Evolutionary conservation across 2,113 vertebrate genomes (phyloP).

Genomic region (Trematocara marginatum): DNA sequence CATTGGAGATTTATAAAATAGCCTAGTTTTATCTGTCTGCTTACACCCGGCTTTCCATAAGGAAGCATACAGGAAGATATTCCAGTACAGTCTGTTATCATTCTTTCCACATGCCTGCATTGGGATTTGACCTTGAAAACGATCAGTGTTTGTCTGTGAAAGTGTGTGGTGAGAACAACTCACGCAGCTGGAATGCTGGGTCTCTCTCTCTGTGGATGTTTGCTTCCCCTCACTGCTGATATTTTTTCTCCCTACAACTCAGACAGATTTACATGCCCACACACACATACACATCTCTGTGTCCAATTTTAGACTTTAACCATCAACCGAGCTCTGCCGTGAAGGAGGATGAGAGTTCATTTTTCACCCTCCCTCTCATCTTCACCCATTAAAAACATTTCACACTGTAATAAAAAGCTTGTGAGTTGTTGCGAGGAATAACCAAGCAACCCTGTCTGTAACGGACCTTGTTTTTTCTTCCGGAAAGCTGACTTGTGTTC

Average conservation of each 20-base stretch:
- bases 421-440: neutral
- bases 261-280: neutral
- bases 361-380: neutral
- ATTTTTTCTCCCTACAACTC: slow-evolving; percentile 4
- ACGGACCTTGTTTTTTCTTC: neutral
- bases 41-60: neutral
- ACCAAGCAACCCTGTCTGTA: neutral
- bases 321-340: neutral
- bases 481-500: neutral
- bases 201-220: slow-evolving; percentile 37
- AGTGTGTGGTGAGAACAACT: slow-evolving; percentile 21
- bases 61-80: neutral
- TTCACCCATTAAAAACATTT: neutral
- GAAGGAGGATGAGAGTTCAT: neutral
- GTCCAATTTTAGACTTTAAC: slow-evolving; percentile 29
- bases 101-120: slow-evolving; percentile 3
- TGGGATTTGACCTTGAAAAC: slow-evolving; percentile 34
- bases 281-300: neutral
- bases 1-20: neutral
- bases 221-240: slow-evolving; percentile 9
- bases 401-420: neutral
- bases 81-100: neutral
- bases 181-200: slow-evolving; percentile 59
- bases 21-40: neutral
- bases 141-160: slow-evolving; percentile 13